These are phyloP conservation scores for Grammomys dolichurus DNA, from an alignment of 2,113 vertebrate species.

Conservation along the genomic window DNA sequence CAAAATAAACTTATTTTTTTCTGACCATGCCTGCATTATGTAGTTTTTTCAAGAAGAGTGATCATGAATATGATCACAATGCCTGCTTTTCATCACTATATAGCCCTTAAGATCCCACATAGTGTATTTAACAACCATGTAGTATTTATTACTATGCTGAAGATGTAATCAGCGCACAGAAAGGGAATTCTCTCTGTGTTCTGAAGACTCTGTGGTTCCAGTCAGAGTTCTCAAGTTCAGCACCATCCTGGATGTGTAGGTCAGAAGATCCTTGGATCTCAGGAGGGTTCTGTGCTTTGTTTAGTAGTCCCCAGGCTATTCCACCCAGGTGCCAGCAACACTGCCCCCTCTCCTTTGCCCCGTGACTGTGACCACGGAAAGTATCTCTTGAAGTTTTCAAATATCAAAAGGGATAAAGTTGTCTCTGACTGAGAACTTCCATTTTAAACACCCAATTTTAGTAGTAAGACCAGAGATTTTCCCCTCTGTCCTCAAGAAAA, in stretches of 20 bases:
- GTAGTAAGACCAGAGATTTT: neutral
- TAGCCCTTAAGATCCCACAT: neutral
- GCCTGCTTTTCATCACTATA: neutral
- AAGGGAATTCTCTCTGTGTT: neutral
- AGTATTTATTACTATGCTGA: neutral
- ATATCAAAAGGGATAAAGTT: neutral
- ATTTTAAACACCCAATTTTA: neutral
- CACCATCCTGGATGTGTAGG: neutral
- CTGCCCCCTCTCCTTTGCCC: no score
- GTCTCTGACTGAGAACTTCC: neutral
- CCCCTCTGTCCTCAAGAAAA: neutral
- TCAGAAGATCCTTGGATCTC: neutral
- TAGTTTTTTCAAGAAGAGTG: neutral
- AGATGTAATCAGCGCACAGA: neutral
- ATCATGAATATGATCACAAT: neutral
- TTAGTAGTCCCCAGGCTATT: neutral
- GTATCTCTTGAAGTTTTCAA: neutral
- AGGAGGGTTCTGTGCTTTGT: neutral
- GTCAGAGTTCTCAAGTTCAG: neutral
- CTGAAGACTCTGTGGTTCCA: neutral
- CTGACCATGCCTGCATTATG: neutral
- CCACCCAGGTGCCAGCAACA: accelerated
- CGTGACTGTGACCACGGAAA: neutral
- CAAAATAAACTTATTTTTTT: neutral
- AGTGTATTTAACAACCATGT: neutral